A percentile compares a stretch with the other conserved stretches of the same genome.
Evolutionary conservation across 23 tunicate genomes (phyloP).

Genomic region (Trididemnum nubilum): DNA sequence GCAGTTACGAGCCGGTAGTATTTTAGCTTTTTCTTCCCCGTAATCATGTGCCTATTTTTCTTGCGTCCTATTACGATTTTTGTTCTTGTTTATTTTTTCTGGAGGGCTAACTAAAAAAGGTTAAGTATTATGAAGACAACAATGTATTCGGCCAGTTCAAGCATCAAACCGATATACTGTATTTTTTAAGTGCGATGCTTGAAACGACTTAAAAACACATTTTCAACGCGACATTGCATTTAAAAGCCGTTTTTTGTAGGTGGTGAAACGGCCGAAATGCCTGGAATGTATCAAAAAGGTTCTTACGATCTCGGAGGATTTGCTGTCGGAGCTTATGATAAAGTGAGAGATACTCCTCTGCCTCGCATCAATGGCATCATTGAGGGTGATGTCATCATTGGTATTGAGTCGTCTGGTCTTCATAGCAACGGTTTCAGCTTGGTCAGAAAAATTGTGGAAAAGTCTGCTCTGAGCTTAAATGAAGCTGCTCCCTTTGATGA

Average conservation of each 20-base stretch:
- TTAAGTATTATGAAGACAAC: no score
- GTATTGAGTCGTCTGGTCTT: constrained; percentile 65
- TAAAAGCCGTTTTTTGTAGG: no score
- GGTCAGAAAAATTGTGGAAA: constrained; percentile 59
- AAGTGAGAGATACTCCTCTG: constrained; percentile 35
- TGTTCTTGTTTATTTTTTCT: no score
- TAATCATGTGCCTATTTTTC: neutral
- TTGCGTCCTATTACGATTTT: no score
- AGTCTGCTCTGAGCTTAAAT: constrained; percentile 33
- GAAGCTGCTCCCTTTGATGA: constrained; percentile 48
- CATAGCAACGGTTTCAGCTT: constrained; percentile 90
- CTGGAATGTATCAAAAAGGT: constrained; percentile 53
- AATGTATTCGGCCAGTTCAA: no score
- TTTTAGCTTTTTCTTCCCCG: neutral
- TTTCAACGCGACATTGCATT: no score
- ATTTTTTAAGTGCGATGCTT: no score
- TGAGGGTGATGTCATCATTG: constrained; percentile 61
- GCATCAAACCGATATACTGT: no score
- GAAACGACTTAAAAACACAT: no score
- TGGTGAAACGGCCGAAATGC: constrained; percentile 97
- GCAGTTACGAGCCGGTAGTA: neutral
- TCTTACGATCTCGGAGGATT: constrained; percentile 81
- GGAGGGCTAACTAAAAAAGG: no score
- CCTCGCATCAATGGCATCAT: constrained; percentile 50
- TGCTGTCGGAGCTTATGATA: constrained; percentile 81